Base-by-base conservation (phyloP, 2,113 vertebrate species). In the Aegypius monachus region DNA sequence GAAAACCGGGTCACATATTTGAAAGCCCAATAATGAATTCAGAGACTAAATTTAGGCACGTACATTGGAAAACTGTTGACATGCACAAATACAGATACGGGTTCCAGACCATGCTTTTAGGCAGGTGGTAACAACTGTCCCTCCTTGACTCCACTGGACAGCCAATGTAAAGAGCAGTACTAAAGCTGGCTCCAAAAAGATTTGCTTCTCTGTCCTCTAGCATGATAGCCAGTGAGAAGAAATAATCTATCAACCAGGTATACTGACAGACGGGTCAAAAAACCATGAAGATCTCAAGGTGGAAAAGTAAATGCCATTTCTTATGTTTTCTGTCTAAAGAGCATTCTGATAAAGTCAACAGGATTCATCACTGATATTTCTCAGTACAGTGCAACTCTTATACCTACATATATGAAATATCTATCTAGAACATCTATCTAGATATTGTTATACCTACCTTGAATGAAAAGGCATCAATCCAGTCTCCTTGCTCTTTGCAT, bases 11-110 rank as follows among this genome's bases (percentile, higher is more conserved):
- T 96, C 90, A 90, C 55, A 34, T 61, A 89, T 83, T 16, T 92
- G 83, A 95, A 83, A 93, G 77, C 52, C 88, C 62, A 91, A 6
- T 92, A 85, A 95, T 58, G 27, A 94, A 87, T 85, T 89, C 89
- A 79, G 52, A 81, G 62, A 66, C 66, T 96, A 92, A 94, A 94
- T 95, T 80, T 91, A 94, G 84, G 79, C 58, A 90, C 73, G 10
- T 86, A 75, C 71, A 67, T 79, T 89, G 72, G 77, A 87, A 92
- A 95, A 79, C 43, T 90, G 78, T 91, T 63, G 88, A 85, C 5
- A 5, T 40, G 58, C 73, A 79, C 77, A 86, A 95, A 92, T 5
- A 67, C 53, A 42, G 25, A 29, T 12, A 38, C 14, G 42, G 40
- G 88, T 92, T 91, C 81, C 91, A 93, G 81, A 63, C 43, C 56